phyloP scores from a whole-genome alignment of 2,797 vertebrate species.

The Pempheris klunzingeri region DNA sequence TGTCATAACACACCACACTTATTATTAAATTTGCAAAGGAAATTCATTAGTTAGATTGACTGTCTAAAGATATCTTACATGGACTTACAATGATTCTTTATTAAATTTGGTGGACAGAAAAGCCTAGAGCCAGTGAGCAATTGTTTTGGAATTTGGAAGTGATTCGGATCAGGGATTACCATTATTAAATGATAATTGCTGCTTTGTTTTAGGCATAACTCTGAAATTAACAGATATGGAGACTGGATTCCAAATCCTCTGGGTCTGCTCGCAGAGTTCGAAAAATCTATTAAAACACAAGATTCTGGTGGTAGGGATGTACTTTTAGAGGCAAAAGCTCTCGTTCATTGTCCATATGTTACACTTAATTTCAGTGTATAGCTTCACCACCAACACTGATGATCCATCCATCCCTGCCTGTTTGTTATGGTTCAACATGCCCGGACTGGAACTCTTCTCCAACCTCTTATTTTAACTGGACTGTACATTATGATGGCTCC shows the following conservation, averaged over 20 bases:
- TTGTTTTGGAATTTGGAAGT: conserved; percentile 59
- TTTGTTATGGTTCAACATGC: not conserved
- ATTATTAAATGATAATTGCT: conserved; percentile 63
- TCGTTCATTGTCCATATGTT: conserved; percentile 1
- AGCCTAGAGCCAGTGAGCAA: conserved; percentile 41
- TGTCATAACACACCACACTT: conserved; percentile 19
- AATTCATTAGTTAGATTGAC: conserved; percentile 62
- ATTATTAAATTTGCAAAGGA: conserved; percentile 39
- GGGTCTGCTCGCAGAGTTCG: conserved; percentile 27
- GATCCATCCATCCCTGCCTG: conserved; percentile 10
- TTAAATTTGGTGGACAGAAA: conserved; percentile 54
- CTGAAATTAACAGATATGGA: conserved; percentile 43
- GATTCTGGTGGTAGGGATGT: not conserved
- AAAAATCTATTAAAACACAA: conserved; percentile 30
- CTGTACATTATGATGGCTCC: not conserved
- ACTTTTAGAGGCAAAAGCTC: not conserved
- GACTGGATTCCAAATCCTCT: conserved; percentile 48
- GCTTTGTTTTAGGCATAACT: conserved; percentile 58
- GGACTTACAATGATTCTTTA: conserved; percentile 51
- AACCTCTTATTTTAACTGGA: no score
- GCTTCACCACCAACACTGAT: not conserved
- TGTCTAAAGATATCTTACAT: conserved; percentile 52
- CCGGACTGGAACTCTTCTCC: not conserved
- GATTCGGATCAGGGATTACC: conserved; percentile 59
- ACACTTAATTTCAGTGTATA: not conserved